phyloP scores from a whole-genome alignment of 2,888 invertebrate genomes.

The Pteria penguin region DNA sequence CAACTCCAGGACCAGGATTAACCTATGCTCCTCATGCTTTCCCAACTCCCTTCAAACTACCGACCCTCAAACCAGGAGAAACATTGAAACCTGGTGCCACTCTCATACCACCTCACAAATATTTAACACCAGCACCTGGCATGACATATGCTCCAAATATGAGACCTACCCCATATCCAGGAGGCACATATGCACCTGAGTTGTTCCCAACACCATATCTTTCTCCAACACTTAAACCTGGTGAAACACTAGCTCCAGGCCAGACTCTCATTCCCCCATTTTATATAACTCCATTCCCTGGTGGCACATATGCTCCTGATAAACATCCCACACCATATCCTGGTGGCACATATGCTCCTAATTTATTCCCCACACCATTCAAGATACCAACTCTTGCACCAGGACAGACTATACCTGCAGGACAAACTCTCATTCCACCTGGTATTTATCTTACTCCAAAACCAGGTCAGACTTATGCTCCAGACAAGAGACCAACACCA shows the following conservation, averaged over 20 bases:
- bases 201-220: constrained; percentile 54
- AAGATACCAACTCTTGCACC: constrained; percentile 53
- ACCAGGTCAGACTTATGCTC: constrained; percentile 51
- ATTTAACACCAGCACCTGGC: constrained; percentile 37
- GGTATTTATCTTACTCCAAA: constrained; percentile 50
- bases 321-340: constrained; percentile 28
- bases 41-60: constrained; percentile 46
- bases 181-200: constrained; percentile 48
- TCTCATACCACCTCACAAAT: constrained; percentile 27
- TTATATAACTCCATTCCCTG: constrained; percentile 44
- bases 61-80: constrained; percentile 26
- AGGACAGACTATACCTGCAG: constrained; percentile 41
- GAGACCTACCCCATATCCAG: constrained; percentile 36
- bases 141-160: constrained; percentile 51
- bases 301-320: constrained; percentile 48
- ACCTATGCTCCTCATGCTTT: constrained; percentile 53
- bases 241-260: constrained; percentile 42
- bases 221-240: constrained; percentile 52
- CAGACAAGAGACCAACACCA: constrained; percentile 50
- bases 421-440: constrained; percentile 48
- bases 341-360: constrained; percentile 56
- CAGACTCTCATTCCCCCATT: constrained; percentile 49
- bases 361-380: constrained; percentile 53
- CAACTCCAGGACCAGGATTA: constrained; percentile 53
- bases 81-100: constrained; percentile 23